Evolutionary conservation across 2,888 invertebrate species (phyloP).

Genomic region (Phyto melanocephala): DNA sequence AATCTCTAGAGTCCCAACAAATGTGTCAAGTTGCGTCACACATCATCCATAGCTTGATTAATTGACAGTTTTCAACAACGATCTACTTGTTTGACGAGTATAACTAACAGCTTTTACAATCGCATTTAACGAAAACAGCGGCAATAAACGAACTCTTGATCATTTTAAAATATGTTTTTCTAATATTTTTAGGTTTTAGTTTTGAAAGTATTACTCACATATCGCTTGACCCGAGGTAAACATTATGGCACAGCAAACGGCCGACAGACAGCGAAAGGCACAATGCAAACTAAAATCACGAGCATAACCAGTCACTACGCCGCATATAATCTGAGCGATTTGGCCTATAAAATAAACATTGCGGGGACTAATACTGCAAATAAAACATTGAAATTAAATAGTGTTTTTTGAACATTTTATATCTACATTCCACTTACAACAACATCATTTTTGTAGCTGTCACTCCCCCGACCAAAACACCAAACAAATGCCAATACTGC

Average conservation of each 20-base stretch:
- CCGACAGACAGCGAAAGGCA: conserved; percentile 78
- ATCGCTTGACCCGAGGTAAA: conserved; percentile 79
- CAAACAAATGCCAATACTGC: conserved; percentile 79
- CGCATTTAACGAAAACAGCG: too few relatives aligned
- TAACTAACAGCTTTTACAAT: too few relatives aligned
- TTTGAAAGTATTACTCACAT: too few relatives aligned
- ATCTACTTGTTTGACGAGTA: too few relatives aligned
- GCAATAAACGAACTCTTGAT: too few relatives aligned
- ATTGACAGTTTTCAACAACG: too few relatives aligned
- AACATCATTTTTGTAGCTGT: conserved; percentile 77
- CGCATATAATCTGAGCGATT: conserved; percentile 77
- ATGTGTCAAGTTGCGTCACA: too few relatives aligned
- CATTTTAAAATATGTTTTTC: too few relatives aligned
- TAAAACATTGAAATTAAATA: neutral
- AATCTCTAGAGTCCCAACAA: too few relatives aligned
- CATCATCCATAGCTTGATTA: too few relatives aligned
- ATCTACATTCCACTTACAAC: conserved; percentile 65
- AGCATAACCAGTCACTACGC: conserved; percentile 77
- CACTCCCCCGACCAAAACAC: conserved; percentile 78
- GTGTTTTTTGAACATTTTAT: neutral
- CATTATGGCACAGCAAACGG: conserved; percentile 79
- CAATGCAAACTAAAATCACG: conserved; percentile 77
- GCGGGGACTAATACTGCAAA: conserved; percentile 76
- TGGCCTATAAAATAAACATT: conserved; percentile 77
- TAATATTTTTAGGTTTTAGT: too few relatives aligned